A percentile compares a stretch with the other conserved stretches of the same genome.
phyloP scores from a whole-genome alignment of 1,140 invertebrate species.

The Lanistes nyassanus region DNA sequence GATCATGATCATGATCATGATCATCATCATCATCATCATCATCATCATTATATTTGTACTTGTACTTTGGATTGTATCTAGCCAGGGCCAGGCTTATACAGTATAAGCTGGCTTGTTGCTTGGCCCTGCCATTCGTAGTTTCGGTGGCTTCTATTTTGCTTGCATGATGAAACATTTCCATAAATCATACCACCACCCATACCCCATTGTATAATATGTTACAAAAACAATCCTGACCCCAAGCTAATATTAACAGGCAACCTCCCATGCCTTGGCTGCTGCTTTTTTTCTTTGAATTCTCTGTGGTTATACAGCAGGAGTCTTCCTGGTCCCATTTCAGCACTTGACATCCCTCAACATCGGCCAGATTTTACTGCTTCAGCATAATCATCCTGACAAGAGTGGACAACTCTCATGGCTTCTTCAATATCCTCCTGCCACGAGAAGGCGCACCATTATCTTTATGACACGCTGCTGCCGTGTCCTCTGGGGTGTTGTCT shows the following conservation, averaged over 20 bases:
- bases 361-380: slow-evolving; percentile 30
- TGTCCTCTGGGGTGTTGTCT: background rate
- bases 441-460: slow-evolving; percentile 6
- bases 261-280: background rate
- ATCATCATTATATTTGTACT: background rate
- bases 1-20: background rate
- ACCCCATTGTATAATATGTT: slow-evolving; percentile 10
- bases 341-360: background rate
- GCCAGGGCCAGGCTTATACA: background rate
- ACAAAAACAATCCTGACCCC: too few relatives aligned
- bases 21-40: slow-evolving; percentile 2
- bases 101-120: background rate
- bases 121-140: background rate
- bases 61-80: background rate
- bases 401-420: slow-evolving; percentile 40
- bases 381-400: slow-evolving; percentile 41
- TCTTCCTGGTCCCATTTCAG: too few relatives aligned
- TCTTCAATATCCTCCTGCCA: slow-evolving; percentile 51
- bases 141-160: background rate
- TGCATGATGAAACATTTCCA: background rate
- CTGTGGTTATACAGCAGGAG: background rate
- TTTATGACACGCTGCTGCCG: background rate
- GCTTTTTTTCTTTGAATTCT: background rate
- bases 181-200: slow-evolving; percentile 9
- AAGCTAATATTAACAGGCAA: background rate